A percentile compares a stretch with the other conserved stretches of the same genome.
Conservation (phyloP, 2,888 invertebrate genomes). For the Cosmia pyralina region DNA sequence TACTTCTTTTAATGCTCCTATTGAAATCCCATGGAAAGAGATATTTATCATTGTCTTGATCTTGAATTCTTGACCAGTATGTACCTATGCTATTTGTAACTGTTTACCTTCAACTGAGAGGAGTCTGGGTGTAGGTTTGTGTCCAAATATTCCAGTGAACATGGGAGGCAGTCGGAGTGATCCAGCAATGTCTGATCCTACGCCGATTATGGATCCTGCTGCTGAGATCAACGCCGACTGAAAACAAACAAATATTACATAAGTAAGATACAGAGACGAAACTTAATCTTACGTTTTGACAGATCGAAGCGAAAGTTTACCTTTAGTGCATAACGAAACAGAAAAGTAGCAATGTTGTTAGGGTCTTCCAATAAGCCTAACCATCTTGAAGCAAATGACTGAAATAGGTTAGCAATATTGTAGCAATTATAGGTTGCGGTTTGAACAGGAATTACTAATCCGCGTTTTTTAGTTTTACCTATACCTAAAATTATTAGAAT, state of each 20-base stretch:
- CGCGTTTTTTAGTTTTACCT: not conserved
- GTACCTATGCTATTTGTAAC: too few species aligned
- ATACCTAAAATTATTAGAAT: not conserved
- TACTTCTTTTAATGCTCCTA: not conserved
- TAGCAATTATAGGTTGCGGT: not conserved
- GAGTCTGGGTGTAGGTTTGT: conserved; percentile 94
- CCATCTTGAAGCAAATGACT: not conserved
- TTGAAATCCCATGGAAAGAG: not conserved
- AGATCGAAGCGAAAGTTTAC: not conserved
- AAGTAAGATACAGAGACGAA: not conserved
- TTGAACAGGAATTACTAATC: not conserved
- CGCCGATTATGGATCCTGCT: conserved; percentile 94
- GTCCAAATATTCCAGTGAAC: conserved; percentile 98
- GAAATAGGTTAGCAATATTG: not conserved
- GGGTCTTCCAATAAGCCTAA: too few species aligned
- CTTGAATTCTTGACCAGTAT: too few species aligned
- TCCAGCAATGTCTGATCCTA: conserved; percentile 97
- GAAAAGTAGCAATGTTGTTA: not conserved
- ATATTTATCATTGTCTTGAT: not conserved
- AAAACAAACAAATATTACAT: conserved; percentile 53
- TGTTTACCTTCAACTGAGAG: conserved; percentile 90
- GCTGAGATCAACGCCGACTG: conserved; percentile 94
- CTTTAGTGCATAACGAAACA: not conserved
- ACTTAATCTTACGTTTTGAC: not conserved
- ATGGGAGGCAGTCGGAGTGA: conserved; percentile 96